These are phyloP conservation scores for Drosophila robusta DNA, from an alignment of 2,888 invertebrate genomes.

Conservation along the genomic window DNA sequence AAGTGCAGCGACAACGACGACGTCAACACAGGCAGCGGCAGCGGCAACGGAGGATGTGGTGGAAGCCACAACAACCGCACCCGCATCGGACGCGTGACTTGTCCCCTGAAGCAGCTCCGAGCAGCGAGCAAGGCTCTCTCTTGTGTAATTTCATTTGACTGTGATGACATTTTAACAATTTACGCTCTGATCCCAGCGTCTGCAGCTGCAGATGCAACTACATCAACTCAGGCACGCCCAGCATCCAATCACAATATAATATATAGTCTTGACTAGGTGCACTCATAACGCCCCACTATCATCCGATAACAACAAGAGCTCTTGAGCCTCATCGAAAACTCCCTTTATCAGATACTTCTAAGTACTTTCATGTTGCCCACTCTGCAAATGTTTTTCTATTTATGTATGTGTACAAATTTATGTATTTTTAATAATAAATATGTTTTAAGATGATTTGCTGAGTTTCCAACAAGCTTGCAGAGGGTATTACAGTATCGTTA, in stretches of 20 bases:
- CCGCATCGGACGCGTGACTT: constrained; percentile 54
- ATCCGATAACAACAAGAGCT: constrained; percentile 6
- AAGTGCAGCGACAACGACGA: constrained; percentile 8
- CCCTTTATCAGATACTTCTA: constrained; percentile 17
- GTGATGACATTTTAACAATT: constrained; percentile 81
- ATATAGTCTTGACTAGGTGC: constrained; percentile 11
- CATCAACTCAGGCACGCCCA: constrained; percentile 69
- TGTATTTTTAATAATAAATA: constrained; percentile 60
- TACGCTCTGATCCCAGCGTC: constrained; percentile 53
- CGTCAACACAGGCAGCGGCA: constrained; percentile 15
- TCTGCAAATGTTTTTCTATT: constrained; percentile 61
- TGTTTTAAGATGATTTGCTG: constrained; percentile 45
- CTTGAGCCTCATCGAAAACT: constrained; percentile 19
- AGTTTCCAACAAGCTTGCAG: no score
- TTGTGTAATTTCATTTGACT: constrained; percentile 77
- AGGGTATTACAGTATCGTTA: no score
- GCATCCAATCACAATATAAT: constrained; percentile 39
- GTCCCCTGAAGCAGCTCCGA: constrained; percentile 12
- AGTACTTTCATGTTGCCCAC: constrained; percentile 40
- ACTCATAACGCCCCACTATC: not conserved
- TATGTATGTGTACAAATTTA: constrained; percentile 73
- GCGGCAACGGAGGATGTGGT: constrained; percentile 15
- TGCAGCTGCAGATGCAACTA: constrained; percentile 30
- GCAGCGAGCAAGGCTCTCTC: constrained; percentile 32
- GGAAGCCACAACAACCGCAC: constrained; percentile 9